phyloP scores from a whole-genome alignment of 2,113 vertebrate species.

The Anhinga anhinga region DNA sequence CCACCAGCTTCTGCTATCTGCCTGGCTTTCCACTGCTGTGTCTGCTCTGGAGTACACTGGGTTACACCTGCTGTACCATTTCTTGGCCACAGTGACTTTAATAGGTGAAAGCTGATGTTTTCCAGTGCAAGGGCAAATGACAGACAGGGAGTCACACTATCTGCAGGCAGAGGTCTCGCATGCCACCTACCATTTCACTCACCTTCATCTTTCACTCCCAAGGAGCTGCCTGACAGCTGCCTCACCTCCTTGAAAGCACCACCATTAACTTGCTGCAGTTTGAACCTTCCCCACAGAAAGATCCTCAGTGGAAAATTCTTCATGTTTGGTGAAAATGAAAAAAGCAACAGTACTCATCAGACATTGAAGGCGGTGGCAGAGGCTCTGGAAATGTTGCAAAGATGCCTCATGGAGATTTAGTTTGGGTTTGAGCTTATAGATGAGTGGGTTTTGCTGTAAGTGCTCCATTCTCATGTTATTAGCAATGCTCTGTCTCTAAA shows the following conservation, averaged over 20 bases:
- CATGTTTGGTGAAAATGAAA: neutral
- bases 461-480: neutral
- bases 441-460: neutral
- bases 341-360: neutral
- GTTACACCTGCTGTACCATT: neutral
- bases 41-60: neutral
- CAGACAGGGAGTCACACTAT: neutral
- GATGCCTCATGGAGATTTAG: neutral
- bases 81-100: neutral
- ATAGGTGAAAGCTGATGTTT: neutral
- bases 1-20: neutral
- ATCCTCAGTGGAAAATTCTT: neutral
- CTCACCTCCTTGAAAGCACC: neutral
- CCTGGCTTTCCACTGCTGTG: neutral
- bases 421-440: neutral
- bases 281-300: neutral
- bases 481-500: accelerated
- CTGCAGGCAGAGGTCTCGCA: neutral
- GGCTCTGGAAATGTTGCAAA: neutral
- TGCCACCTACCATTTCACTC: accelerated
- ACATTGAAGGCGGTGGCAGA: neutral
- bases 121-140: accelerated
- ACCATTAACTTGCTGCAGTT: neutral
- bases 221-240: neutral
- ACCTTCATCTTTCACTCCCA: neutral